phyloP scores from a whole-genome alignment of 2,113 vertebrate genomes.

The Mormyrus lacerda region DNA sequence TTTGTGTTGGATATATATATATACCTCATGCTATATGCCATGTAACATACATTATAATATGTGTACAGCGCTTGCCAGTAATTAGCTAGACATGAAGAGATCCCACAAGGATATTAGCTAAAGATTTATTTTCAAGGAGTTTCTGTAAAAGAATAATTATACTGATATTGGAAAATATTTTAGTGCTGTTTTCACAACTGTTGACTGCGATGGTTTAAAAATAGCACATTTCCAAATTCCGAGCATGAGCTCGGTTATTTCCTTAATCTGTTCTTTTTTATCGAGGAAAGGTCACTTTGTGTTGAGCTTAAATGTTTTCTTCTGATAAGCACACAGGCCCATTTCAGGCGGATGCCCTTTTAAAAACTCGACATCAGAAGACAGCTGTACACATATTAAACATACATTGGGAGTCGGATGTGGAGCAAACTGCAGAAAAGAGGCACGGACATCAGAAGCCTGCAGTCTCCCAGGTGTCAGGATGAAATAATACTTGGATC shows the following conservation, averaged over 20 bases:
- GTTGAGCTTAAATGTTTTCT: conserved; percentile 8
- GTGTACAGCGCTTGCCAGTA: background rate
- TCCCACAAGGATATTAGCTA: background rate
- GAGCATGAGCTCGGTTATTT: background rate
- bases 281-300: conserved; percentile 2
- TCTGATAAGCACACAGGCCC: background rate
- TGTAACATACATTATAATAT: background rate
- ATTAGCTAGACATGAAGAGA: background rate
- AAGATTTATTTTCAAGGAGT: background rate
- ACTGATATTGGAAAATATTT: background rate
- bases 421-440: conserved; percentile 21
- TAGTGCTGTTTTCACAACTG: background rate
- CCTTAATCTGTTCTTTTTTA: background rate
- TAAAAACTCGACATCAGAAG: conserved; percentile 33
- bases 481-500: conserved; percentile 49
- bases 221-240: background rate
- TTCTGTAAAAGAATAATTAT: background rate
- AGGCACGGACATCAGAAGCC: conserved; percentile 29
- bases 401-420: conserved; percentile 28
- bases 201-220: background rate
- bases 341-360: conserved; percentile 38
- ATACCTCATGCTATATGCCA: background rate
- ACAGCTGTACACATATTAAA: conserved; percentile 26
- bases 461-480: conserved; percentile 41
- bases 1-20: background rate